phyloP scores from a whole-genome alignment of 2,888 invertebrate species.

The Adineta ricciae region DNA sequence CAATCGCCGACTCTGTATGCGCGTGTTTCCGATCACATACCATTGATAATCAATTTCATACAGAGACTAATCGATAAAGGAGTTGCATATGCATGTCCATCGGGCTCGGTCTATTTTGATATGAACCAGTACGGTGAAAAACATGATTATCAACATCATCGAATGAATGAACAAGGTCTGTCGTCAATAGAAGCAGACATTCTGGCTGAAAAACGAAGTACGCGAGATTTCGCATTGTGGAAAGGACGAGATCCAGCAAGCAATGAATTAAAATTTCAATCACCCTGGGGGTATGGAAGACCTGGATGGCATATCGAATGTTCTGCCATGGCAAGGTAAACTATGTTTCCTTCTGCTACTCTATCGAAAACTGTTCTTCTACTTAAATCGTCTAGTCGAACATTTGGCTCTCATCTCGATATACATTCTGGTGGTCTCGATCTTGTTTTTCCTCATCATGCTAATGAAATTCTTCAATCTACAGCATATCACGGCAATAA shows the following conservation, averaged over 20 bases:
- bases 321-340: constrained; percentile 78
- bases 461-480: constrained; percentile 92
- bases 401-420: constrained; percentile 67
- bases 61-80: constrained; percentile 76
- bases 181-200: constrained; percentile 56
- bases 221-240: constrained; percentile 95
- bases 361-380: no score
- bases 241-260: constrained; percentile 71
- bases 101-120: constrained; percentile 86
- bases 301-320: constrained; percentile 99
- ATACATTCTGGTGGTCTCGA: constrained; percentile 88
- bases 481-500: constrained; percentile 81
- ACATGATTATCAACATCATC: constrained; percentile 95
- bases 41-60: constrained; percentile 80
- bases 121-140: constrained; percentile 73
- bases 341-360: no score
- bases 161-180: constrained; percentile 82
- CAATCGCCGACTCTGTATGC: constrained; percentile 82
- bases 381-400: no score
- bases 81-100: constrained; percentile 66
- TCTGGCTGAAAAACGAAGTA: constrained; percentile 54
- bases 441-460: constrained; percentile 96
- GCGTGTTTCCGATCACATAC: constrained; percentile 92
- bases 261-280: constrained; percentile 91
- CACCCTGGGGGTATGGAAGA: constrained; percentile 82